phyloP scores from a whole-genome alignment of 37 sponge, comb jelly and placozoan species.

The Hormiphora californensis region DNA sequence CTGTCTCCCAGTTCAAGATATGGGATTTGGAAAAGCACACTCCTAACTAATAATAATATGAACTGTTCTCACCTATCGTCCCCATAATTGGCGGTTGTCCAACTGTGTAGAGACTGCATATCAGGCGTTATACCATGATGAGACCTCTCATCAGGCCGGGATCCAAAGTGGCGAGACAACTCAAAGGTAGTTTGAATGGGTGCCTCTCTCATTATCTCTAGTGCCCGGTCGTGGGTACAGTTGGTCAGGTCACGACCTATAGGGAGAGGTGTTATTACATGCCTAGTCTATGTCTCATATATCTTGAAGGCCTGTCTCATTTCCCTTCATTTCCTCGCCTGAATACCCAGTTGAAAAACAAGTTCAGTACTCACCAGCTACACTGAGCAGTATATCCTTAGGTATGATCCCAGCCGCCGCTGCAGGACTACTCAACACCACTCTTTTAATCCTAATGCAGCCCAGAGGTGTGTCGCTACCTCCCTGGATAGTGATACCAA shows the following conservation, averaged over 20 bases:
- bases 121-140: too few relatives aligned
- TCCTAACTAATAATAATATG: too few relatives aligned
- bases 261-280: too few relatives aligned
- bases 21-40: too few relatives aligned
- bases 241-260: constrained; percentile 21
- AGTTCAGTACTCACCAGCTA: not conserved
- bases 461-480: constrained; percentile 46
- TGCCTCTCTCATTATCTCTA: constrained; percentile 39
- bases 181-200: constrained; percentile 46
- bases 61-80: too few relatives aligned
- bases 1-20: too few relatives aligned
- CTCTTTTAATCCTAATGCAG: constrained; percentile 45
- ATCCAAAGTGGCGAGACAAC: constrained; percentile 48
- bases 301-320: too few relatives aligned
- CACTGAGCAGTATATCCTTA: constrained; percentile 38
- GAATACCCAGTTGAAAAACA: too few relatives aligned
- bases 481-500: constrained; percentile 35
- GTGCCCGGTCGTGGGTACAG: constrained; percentile 31
- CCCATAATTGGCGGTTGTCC: too few relatives aligned
- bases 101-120: too few relatives aligned
- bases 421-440: constrained; percentile 26
- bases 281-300: too few relatives aligned
- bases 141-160: constrained; percentile 17
- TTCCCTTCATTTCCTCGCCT: too few relatives aligned
- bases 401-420: constrained; percentile 47